Evolutionary conservation across 2,888 invertebrate genomes (phyloP).

Genomic region (Dyspetes luteomarginatus): DNA sequence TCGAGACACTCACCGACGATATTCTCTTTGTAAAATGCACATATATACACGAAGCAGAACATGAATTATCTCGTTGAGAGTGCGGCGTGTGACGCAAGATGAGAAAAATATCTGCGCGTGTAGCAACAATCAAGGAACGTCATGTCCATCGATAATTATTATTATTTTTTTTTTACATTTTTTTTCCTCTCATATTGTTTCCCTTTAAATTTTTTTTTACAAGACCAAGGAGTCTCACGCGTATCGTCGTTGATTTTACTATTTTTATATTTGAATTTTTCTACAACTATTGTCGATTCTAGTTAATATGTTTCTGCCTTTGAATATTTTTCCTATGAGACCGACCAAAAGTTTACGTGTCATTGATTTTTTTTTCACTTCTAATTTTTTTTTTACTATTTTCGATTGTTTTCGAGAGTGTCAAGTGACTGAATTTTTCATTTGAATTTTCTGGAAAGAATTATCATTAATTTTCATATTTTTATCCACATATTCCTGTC

Average conservation of each 20-base stretch:
- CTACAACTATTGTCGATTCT: background rate
- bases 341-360: background rate
- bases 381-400: background rate
- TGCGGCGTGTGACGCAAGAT: slow-evolving; percentile 44
- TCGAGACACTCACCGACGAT: slow-evolving; percentile 53
- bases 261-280: background rate
- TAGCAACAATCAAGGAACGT: slow-evolving; percentile 45
- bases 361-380: background rate
- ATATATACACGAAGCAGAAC: slow-evolving; percentile 12
- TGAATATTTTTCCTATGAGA: no score
- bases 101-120: slow-evolving; percentile 52
- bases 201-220: background rate
- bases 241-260: background rate
- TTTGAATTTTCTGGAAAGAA: no score
- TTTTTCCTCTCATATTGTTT: background rate
- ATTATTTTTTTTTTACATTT: background rate
- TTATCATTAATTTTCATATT: background rate
- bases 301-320: no score
- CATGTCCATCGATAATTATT: slow-evolving; percentile 44
- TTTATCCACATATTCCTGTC: background rate
- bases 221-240: background rate
- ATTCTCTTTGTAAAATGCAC: background rate
- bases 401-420: no score
- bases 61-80: slow-evolving; percentile 15
- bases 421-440: no score